Evolutionary conservation across 2,797 vertebrate species (phyloP), one percentile per base, ranked within the genome.

Genomic region (Lacerta bilineata): DNA sequence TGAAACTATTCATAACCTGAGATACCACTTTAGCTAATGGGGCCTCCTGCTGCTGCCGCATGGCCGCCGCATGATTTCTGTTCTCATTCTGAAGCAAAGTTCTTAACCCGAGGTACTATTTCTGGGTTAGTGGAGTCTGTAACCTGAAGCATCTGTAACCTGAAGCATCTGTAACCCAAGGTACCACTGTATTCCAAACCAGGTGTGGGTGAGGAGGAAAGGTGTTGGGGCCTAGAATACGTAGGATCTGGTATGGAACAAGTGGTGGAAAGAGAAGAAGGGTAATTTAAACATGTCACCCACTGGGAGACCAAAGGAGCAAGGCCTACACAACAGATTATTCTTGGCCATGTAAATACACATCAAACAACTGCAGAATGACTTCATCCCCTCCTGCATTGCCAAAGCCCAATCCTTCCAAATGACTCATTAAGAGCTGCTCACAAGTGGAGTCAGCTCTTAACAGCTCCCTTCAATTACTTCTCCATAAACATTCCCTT

Each of bases 401-500:
- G 82, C 78, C 55, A 79, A 74, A 36, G 71, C 88, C 76, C 33
- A 20, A 29, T 59, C 66, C 23, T 84, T 84, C 82, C 75, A 72
- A 79, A 43, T 15, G 55, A 74, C 50, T 74, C 15, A 84, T 72
- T 80, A 80, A 75, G 83, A 64, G 11, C n/a, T 64, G 69, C 69
- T 89, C 69, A 46, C 18, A 64, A 88, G 80, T 43, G 39, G 27
- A 83, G 74, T 68, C 43, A 39, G 36, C 43, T 88, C 74, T 83
- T 83, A 78, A 9, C 25, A 83, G 33, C 55, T 64, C 69, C 27
- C 36, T 89, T 80, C 83, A 85, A 80, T 85, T 84, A 84, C 83
- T 74, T 80, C 46, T 84, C 43, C 82, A 76, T 36, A 85, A 76
- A 80, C 8, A 46, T 75, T 43, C 68, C 76, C 6, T 72, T 72